These are phyloP conservation scores for Drosophila kohkoa DNA, from an alignment of 1,140 invertebrate genomes.

Conservation along the genomic window DNA sequence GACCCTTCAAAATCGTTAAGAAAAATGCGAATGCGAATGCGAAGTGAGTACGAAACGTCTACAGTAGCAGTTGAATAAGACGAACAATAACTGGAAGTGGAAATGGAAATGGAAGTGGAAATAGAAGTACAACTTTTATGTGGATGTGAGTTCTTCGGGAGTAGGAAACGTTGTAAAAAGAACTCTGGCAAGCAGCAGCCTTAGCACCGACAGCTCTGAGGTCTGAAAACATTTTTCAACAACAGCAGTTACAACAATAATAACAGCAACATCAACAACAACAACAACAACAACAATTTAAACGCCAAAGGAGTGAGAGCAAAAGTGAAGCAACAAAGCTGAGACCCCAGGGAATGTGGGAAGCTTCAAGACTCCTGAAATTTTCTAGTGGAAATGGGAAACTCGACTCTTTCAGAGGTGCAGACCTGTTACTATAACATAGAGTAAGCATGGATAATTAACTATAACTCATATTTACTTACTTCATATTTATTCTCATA, in stretches of 20 bases:
- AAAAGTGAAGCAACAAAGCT: constrained; percentile 31
- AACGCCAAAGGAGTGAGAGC: constrained; percentile 26
- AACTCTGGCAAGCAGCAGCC: neutral
- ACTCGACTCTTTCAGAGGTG: no score
- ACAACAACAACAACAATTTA: constrained; percentile 14
- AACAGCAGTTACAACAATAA: constrained; percentile 44
- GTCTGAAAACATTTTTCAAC: constrained; percentile 53
- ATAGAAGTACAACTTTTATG: neutral
- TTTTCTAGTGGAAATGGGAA: no score
- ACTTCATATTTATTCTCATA: no score
- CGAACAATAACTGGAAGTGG: neutral
- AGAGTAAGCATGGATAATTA: no score
- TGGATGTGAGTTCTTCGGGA: neutral
- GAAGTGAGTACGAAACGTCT: constrained; percentile 41
- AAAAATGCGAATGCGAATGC: constrained; percentile 48
- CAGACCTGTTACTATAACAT: no score
- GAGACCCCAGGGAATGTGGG: constrained; percentile 14
- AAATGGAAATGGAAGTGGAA: neutral
- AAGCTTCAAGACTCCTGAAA: neutral
- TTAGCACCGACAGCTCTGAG: constrained; percentile 27
- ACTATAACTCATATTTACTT: no score
- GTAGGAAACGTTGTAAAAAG: neutral
- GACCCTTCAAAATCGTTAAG: constrained; percentile 60
- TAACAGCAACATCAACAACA: constrained; percentile 22
- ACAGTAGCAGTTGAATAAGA: constrained; percentile 39